These are phyloP conservation scores for Mixornis gularis DNA, from an alignment of 2,113 vertebrate species.

Conservation along the genomic window DNA sequence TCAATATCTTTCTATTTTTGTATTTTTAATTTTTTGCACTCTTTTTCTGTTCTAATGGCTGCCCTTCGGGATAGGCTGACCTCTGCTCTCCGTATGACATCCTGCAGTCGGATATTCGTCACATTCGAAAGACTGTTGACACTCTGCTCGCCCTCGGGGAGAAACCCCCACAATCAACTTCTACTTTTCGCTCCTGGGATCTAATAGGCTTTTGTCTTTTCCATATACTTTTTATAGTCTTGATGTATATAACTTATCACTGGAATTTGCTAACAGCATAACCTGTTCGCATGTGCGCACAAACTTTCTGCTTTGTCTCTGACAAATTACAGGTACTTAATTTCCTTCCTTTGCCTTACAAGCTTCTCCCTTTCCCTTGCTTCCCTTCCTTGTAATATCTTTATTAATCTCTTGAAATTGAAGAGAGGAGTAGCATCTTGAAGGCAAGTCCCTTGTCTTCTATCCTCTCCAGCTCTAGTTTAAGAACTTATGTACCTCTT, in stretches of 20 bases:
- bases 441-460: constrained; percentile 26
- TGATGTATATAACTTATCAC: constrained; percentile 87
- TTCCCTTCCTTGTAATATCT: constrained; percentile 40
- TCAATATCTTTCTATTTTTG: constrained; percentile 59
- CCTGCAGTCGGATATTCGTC: constrained; percentile 88
- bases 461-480: background rate
- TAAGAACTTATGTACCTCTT: background rate
- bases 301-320: constrained; percentile 63
- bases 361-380: constrained; percentile 35
- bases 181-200: constrained; percentile 89
- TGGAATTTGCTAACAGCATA: constrained; percentile 87
- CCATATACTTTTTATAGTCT: constrained; percentile 86
- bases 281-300: constrained; percentile 65
- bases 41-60: constrained; percentile 77
- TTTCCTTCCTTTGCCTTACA: constrained; percentile 55
- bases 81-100: constrained; percentile 94
- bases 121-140: constrained; percentile 81
- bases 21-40: constrained; percentile 77
- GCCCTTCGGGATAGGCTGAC: constrained; percentile 82
- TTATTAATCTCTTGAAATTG: constrained; percentile 31
- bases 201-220: constrained; percentile 89
- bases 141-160: constrained; percentile 83
- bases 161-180: constrained; percentile 79
- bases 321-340: constrained; percentile 61
- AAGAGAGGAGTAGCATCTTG: constrained; percentile 16